Base-by-base conservation (phyloP, 2,797 vertebrate species). In the Coregonus sp. region DNA sequence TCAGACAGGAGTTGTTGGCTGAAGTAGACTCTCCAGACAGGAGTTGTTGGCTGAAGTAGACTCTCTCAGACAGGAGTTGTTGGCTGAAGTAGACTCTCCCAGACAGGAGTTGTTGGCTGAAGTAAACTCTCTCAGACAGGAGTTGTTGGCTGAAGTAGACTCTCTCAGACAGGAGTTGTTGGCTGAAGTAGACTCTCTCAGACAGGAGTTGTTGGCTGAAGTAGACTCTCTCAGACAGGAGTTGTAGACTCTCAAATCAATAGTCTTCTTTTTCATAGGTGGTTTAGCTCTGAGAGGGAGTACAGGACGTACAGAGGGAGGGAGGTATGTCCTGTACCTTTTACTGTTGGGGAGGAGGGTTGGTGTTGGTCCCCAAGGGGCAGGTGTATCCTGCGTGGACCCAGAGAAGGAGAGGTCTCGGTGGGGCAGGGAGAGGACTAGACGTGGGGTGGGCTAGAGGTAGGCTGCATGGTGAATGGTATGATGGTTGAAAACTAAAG, bases 401-500 rank as follows among this genome's bases (percentile, higher is more conserved):
- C 67, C 74, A 61, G 69, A 14, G 40, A 59, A 59, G 70, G 56
- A 18, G 16, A 68, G 70, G 65, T 71, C 51, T 29, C 9, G 15
- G 54, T 35, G 54, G 37, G 14, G 52, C 31, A 37, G 54, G 51
- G 75, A 65, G 76, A 70, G 63, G 73, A 52, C 63, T 5, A 35
- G 65, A 31, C 31, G 20, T 63, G 59, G 20, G n/a, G 2, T 25
- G 20, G 16, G 65, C 65, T 33, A 15, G 14, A 35, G 12, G 15
- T 6, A 35, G 31, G 65, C 4, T 18, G 56, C 18, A 20, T 59
- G 54, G 40, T 9, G 66, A 61, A 73, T 75, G 75, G 75, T 69
- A 78, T 79, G 80, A 40, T 67, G 61, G 76, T 12, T 47, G 25
- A 0, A 14, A 66, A 72, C 56, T 77, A 75, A 79, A 66, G 25